Evolutionary conservation across 2,113 vertebrate genomes (phyloP), one percentile per base, ranked within the genome.

Genomic region (Bombycilla garrulus): DNA sequence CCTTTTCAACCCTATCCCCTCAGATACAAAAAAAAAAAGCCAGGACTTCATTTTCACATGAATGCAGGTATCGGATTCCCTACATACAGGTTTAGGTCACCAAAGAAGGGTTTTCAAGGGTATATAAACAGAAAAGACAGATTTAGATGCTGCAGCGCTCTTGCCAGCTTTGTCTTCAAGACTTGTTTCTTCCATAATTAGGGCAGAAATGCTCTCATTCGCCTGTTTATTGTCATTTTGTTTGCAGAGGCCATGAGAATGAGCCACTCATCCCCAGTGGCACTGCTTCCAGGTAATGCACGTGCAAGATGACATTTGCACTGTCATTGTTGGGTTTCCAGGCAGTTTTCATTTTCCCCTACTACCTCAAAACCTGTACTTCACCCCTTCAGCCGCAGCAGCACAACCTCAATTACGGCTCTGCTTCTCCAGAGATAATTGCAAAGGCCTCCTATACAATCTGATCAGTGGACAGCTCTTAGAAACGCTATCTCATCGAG

Each of bases 201-300:
- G 10, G 11, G 23, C 10, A 53, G 38, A 81, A 60, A 54, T 25
- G 7, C 48, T 65, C 26, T 74, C 16, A 61, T 66, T 74, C 14
- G 26, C 38, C 23, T 61, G 23, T 54, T 81, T 36, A 72, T n/a
- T 51, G 21, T 19, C 2, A 56, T 69, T 73, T 70, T 0, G 0
- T 58, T 56, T 54, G 24, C n/a, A 83, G 16, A 60, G 38, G 15
- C 45, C 40, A 81, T 20, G 23, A 73, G 60, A 73, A 40, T 4
- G 25, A 88, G 50, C 36, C 28, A 48, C 12, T 60, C 40, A 71
- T 11, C 12, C 26, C 29, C 51, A 83, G 33, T 13, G 57, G 61
- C 1, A 3, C 8, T 35, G 23, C 45, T 53, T 86, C 38, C n/a
- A 26, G 16, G 23, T 23, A 56, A 47, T 8, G 25, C 42, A 42